Evolutionary conservation across 2,113 vertebrate species (phyloP), one percentile per base, ranked within the genome.

Genomic region (Pyxicephalus adspersus): DNA sequence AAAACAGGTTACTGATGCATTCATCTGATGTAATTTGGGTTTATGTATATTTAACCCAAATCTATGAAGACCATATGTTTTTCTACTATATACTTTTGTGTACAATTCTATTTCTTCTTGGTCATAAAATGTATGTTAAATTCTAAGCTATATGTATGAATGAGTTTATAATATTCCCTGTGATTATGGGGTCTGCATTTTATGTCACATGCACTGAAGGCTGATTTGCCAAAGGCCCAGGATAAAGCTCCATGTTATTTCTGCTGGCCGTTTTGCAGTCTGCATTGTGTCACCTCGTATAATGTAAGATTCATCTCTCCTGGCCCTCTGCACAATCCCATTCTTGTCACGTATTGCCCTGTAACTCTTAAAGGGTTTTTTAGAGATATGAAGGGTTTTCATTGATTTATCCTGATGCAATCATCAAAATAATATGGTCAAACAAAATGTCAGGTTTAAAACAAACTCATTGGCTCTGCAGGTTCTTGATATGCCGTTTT

Each of bases 271-370:
- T n/a, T n/a, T 51, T 52, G 22, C 38, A 52, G 45, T 22, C 67
- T 70, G 67, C 67, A 70, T 70, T 70, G 45, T 70, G 34, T 70
- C 67, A 52, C 45, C 67, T 70, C 38, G 9, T 52, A 11, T 70
- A 70, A 52, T 52, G 67, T 50, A 51, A 23, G 38, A 70, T 22
- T 52, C 67, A 26, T 52, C 22, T 15, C 45, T 70, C 45, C 23
- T 29, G 28, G 18, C 64, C 25, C 25, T 13, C n/a, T 13, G 29
- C 23, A 23, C 34, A 26, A n/a, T 70, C 52, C 52, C 67, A 70
- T 52, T 51, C 45, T 22, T 8, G 17, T 65, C 64, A 70, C 22
- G 13, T 70, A 15, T 22, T 52, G 34, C 11, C 51, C 22, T 50
- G 67, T 15, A 52, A 51, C n/a, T 70, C 67, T 70, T 26, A 22